phyloP scores from a whole-genome alignment of 2,797 vertebrate species.

The Cottoperca gobio region DNA sequence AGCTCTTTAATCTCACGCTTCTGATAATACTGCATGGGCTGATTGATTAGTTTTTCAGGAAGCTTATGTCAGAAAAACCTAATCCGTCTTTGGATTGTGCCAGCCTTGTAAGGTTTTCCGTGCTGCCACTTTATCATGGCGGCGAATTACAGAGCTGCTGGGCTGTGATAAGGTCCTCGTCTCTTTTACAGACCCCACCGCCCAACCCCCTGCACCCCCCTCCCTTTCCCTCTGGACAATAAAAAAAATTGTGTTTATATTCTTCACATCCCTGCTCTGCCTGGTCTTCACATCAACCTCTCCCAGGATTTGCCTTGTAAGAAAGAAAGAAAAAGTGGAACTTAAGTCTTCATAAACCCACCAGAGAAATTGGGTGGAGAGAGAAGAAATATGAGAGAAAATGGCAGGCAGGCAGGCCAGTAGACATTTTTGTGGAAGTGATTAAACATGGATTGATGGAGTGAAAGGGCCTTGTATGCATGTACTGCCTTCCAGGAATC shows the following conservation, averaged over 20 bases:
- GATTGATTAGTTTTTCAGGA: conserved; percentile 98
- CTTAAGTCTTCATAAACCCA: conserved; percentile 75
- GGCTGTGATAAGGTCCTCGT: conserved; percentile 92
- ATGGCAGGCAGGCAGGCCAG: conserved; percentile 55
- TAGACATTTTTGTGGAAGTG: conserved; percentile 70
- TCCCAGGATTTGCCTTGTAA: conserved; percentile 81
- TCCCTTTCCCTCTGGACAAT: conserved; percentile 84
- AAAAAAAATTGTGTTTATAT: conserved; percentile 91
- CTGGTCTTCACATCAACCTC: conserved; percentile 85
- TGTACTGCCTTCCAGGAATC: conserved; percentile 72
- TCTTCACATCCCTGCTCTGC: conserved; percentile 85
- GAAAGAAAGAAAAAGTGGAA: conserved; percentile 53
- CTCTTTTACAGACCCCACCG: conserved; percentile 83
- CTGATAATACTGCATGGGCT: conserved; percentile 91
- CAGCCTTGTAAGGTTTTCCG: conserved; percentile 93
- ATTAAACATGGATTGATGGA: conserved; percentile 78
- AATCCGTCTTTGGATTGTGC: conserved; percentile 95
- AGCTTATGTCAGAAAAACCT: conserved; percentile 97
- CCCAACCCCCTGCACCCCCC: conserved; percentile 71
- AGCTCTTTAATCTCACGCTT: conserved; percentile 89
- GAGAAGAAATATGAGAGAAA: conserved; percentile 58
- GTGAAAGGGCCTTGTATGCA: conserved; percentile 72
- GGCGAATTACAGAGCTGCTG: conserved; percentile 94
- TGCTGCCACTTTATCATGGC: conserved; percentile 92
- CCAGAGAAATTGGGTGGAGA: conserved; percentile 64